These are phyloP conservation scores for Peromyscus maniculatus DNA, from an alignment of 2,113 vertebrate genomes.

Conservation along the genomic window DNA sequence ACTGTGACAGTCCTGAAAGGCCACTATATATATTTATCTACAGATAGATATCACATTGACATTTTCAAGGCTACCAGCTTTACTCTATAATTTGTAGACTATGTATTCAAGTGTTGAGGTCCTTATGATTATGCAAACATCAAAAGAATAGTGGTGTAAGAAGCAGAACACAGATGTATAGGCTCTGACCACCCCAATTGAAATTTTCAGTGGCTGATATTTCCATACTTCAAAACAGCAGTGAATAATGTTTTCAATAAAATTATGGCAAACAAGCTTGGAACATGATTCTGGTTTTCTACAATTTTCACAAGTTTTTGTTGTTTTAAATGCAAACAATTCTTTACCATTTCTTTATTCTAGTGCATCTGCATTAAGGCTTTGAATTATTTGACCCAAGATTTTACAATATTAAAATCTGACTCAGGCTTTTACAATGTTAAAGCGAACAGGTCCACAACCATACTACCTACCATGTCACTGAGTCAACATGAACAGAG, in stretches of 20 bases:
- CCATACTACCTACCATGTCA: conserved; percentile 77
- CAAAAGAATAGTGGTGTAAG: conserved; percentile 86
- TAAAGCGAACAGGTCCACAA: conserved; percentile 77
- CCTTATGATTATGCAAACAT: conserved; percentile 84
- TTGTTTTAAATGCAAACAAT: conserved; percentile 81
- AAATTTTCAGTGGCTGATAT: conserved; percentile 76
- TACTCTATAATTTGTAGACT: conserved; percentile 82
- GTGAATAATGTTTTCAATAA: conserved; percentile 78
- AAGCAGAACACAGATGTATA: conserved; percentile 75
- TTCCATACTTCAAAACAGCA: conserved; percentile 66
- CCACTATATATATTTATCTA: conserved; percentile 86
- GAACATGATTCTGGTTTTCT: conserved; percentile 86
- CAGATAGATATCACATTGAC: conserved; percentile 84
- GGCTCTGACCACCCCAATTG: conserved; percentile 82
- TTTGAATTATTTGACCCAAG: conserved; percentile 88
- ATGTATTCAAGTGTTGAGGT: conserved; percentile 91
- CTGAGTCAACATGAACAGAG: conserved; percentile 79
- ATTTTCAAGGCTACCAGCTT: conserved; percentile 88
- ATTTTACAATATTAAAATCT: conserved; percentile 79
- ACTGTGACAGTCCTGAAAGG: conserved; percentile 90
- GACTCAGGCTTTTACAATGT: conserved; percentile 75
- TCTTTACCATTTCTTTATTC: conserved; percentile 82
- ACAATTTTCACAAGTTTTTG: conserved; percentile 79
- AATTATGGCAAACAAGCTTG: conserved; percentile 85
- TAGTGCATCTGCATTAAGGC: conserved; percentile 90